Evolutionary conservation across 2,888 invertebrate genomes (phyloP), one percentile per base, ranked within the genome.

Genomic region (Embidobia sp.): DNA sequence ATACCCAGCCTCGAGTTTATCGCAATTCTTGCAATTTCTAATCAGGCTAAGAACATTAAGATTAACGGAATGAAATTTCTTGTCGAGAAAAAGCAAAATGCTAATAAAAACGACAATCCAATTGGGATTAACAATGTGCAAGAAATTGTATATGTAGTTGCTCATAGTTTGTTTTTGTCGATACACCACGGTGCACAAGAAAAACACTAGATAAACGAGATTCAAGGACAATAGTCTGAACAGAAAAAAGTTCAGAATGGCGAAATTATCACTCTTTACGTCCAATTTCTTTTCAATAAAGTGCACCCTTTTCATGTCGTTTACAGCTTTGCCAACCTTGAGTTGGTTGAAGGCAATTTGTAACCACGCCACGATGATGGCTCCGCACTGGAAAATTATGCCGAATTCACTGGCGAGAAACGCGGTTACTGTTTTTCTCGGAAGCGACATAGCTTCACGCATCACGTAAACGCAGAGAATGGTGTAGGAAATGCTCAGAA

Each of bases 51-150:
- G 51, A 3, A 70, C 51, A 5, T 22, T 33, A 31, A 70, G 27
- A 51, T 70, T 70, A 13, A 70, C 27, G 0, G 7, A 8, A 33
- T 59, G 33, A 22, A 69, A 69, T n/a, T 59, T 69, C 0, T 59
- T 15, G 8, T 49, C 51, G 0, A 59, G 22, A 57, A 48, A 55
- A 1, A 13, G 0, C 0, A 57, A 10, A 2, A 37, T n/a, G 7
- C 27, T 22, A 6, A 69, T 59, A 18, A 69, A 69, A 42, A 69
- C 16, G 1, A 49, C 3, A 6, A 69, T 59, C 69, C 69, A 69
- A 11, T 59, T 59, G n/a, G 59, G 69, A 33, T 59, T 69, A 6
- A 59, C 69, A 13, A 69, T 49, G 6, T 59, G 69, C 0, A 59
- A 7, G 5, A 49, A 31, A 49, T 51, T 57, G 13, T 59, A 69